Evolutionary conservation across 92 coral and sea anemone species (phyloP).

Genomic region (Epizoanthus illoricatus): DNA sequence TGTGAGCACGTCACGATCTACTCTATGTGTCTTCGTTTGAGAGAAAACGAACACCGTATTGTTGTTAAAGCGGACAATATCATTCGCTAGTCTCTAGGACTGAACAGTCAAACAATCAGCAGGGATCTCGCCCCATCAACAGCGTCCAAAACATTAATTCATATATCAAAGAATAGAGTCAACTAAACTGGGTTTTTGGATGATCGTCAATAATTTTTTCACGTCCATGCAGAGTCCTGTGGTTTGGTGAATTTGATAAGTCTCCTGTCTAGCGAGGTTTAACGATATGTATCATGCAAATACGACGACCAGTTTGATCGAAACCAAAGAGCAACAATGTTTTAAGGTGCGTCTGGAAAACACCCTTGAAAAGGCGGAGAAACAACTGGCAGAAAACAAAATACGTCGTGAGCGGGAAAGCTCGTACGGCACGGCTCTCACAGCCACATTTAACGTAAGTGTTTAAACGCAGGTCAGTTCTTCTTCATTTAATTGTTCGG

Average conservation of each 20-base stretch:
- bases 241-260: not conserved
- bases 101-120: not conserved
- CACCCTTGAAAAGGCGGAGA: conserved; percentile 7
- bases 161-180: not conserved
- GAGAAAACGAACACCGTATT: too few species aligned
- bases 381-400: conserved; percentile 6
- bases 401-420: not conserved
- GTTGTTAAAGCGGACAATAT: not conserved
- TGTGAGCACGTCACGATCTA: too few species aligned
- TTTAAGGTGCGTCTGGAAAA: not conserved
- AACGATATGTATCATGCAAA: conserved; percentile 9
- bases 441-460: not conserved
- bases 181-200: not conserved
- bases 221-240: not conserved
- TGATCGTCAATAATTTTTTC: not conserved
- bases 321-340: too few species aligned
- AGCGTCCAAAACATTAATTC: conserved; percentile 5
- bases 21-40: too few species aligned
- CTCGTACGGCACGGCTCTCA: too few species aligned
- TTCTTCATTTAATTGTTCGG: too few species aligned
- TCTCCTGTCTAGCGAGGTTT: not conserved
- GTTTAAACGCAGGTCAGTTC: too few species aligned
- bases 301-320: not conserved
- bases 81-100: not conserved
- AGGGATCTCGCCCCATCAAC: not conserved